A percentile compares a stretch with the other conserved stretches of the same genome.
Evolutionary conservation across 2,797 vertebrate species (phyloP).

Genomic region (Notamacropus eugenii): DNA sequence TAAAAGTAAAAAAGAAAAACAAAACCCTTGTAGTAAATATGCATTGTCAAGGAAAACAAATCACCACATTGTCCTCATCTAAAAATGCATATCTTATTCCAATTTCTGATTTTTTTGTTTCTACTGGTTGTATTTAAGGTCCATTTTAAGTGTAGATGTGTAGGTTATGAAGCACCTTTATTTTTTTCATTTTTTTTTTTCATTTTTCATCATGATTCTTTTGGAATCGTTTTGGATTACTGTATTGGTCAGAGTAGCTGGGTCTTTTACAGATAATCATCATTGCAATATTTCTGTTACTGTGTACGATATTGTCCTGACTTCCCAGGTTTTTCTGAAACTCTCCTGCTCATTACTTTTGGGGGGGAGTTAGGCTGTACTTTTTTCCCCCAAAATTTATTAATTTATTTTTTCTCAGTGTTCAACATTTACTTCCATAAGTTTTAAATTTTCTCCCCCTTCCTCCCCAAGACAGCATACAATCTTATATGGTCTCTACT

Average conservation of each 20-base stretch:
- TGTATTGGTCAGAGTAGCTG: background rate
- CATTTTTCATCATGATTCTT: background rate
- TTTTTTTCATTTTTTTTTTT: background rate
- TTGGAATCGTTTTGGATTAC: background rate
- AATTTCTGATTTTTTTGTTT: conserved; percentile 45
- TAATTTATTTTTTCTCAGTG: no score
- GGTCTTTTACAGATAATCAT: background rate
- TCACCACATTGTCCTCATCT: background rate
- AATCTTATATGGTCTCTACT: no score
- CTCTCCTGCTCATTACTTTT: background rate
- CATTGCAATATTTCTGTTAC: background rate
- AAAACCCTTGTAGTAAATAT: background rate
- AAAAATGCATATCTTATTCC: background rate
- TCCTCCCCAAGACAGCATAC: no score
- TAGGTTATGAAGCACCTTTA: conserved; percentile 41
- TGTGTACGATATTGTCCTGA: background rate
- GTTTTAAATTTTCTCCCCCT: no score
- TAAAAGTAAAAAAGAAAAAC: background rate
- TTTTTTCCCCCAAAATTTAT: no score
- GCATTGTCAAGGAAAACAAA: background rate
- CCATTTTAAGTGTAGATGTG: background rate
- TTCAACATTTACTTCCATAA: no score
- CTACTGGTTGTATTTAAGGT: background rate
- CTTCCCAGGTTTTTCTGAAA: background rate
- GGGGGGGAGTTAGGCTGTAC: no score